Base-by-base conservation (phyloP, 2,888 invertebrate species). In the Eugnorisma glareosa region DNA sequence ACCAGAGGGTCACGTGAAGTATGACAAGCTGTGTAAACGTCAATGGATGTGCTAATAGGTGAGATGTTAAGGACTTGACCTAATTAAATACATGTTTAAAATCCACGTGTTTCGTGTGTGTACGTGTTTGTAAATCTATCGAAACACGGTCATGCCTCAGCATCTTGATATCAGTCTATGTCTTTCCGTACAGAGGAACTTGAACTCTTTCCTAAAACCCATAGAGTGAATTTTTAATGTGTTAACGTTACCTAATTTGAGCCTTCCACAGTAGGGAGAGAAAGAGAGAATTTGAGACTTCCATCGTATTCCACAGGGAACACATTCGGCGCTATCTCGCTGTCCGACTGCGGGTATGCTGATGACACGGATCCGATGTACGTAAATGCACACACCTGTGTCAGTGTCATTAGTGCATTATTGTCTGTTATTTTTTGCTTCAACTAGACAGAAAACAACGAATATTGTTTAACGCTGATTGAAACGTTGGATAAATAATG, bases 1-100 rank as follows among this genome's bases (percentile, higher is more conserved):
- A 66, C n/a, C 48, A 59, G 37, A 48, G 31, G 57, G 64, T 40
- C 24, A 37, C 28, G 63, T 63, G 45, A 75, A 37, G 28, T 40
- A 48, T 24, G 57, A n/a, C 28, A n/a, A 40, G 43, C 21, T 28
- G 63, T 63, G 31, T 74, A 21, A 3, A 40, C 13, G 11, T 43
- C 48, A 13, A n/a, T 43, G 13, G 57, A 73, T 43, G 43, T 31
- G 15, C 31, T 73, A 40, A 40, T 57, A 45, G 1, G 6, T 57
- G 15, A 59, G 6, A 51, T n/a, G 1, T 67, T 35, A 45, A 21
- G 18, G 31, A 24, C 3, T 3, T 40, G 11, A 4, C 4, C 0
- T 13, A 28, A 45, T 45, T 24, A 45, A 63, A 63, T 24, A 6
- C 37, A 37, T 35, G 3, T 21, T 35, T 10, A 35, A 21, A 61